phyloP scores from a whole-genome alignment of 2,888 invertebrate species.

The Oxyscelio sp. region DNA sequence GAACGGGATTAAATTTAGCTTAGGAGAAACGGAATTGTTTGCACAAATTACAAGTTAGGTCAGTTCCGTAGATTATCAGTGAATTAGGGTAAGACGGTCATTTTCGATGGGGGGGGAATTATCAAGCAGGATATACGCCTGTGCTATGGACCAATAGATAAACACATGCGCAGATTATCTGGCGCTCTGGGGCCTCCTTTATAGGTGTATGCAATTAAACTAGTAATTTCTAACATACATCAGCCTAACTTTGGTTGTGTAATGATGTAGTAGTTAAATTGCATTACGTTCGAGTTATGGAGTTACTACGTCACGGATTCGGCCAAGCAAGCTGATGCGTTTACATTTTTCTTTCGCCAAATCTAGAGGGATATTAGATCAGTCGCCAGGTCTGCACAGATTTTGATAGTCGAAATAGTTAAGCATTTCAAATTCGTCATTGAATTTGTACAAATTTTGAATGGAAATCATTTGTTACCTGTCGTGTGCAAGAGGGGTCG shows the following conservation, averaged over 20 bases:
- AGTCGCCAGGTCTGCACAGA: constrained; percentile 23
- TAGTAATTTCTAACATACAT: constrained; percentile 88
- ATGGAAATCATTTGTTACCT: too few species aligned
- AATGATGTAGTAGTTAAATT: constrained; percentile 88
- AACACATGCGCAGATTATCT: constrained; percentile 87
- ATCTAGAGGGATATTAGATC: constrained; percentile 24
- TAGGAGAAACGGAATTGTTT: constrained; percentile 63
- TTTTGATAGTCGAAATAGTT: constrained; percentile 9
- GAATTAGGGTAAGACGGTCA: constrained; percentile 86
- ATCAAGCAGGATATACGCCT: constrained; percentile 72
- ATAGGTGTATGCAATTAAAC: constrained; percentile 87
- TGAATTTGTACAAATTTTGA: too few species aligned
- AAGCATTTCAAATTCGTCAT: too few species aligned
- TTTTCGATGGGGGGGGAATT: constrained; percentile 75
- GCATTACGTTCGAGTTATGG: constrained; percentile 85
- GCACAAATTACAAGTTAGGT: constrained; percentile 73
- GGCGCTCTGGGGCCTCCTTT: constrained; percentile 80
- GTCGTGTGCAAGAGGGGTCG: too few species aligned
- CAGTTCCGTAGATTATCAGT: constrained; percentile 85
- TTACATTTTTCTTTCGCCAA: constrained; percentile 42
- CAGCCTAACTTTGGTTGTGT: constrained; percentile 84
- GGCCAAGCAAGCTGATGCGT: constrained; percentile 50
- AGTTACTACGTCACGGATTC: constrained; percentile 84
- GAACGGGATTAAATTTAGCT: constrained; percentile 60
- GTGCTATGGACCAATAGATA: constrained; percentile 83